These are phyloP conservation scores for Carollia perspicillata DNA, from an alignment of 2,113 vertebrate species.

Conservation along the genomic window DNA sequence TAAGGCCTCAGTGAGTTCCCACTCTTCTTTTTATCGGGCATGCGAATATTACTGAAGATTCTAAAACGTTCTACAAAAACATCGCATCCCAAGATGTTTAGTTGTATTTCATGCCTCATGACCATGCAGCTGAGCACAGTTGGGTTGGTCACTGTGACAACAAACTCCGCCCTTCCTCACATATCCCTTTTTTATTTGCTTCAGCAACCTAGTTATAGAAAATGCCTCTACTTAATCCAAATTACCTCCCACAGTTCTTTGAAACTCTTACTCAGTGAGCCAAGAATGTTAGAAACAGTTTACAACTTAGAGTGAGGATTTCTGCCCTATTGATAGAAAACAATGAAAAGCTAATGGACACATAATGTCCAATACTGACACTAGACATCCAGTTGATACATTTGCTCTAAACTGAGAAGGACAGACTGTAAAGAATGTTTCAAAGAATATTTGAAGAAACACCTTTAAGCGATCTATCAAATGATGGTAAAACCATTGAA, in stretches of 20 bases:
- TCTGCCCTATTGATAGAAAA: constrained; percentile 71
- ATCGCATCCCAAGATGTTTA: constrained; percentile 38
- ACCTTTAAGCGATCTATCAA: not conserved
- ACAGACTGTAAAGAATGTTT: not conserved
- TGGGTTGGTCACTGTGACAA: constrained; percentile 62
- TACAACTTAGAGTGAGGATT: constrained; percentile 48
- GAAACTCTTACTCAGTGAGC: constrained; percentile 71
- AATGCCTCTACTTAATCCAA: constrained; percentile 70
- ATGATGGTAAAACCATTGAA: not conserved
- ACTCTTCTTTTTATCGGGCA: not conserved
- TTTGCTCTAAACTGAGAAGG: not conserved
- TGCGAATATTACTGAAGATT: constrained; percentile 59
- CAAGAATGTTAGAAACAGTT: constrained; percentile 75
- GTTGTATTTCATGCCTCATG: constrained; percentile 55
- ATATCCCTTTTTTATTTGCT: constrained; percentile 42
- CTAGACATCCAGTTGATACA: constrained; percentile 17
- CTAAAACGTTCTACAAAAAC: constrained; percentile 52
- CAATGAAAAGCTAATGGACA: constrained; percentile 53
- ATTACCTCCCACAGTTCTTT: constrained; percentile 71
- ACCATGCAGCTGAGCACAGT: constrained; percentile 52
- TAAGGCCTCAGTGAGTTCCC: constrained; percentile 41
- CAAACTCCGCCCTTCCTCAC: not conserved
- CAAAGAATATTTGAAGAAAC: constrained; percentile 38
- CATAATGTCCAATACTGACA: not conserved
- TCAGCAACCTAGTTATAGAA: constrained; percentile 67